phyloP scores from a whole-genome alignment of 1,140 invertebrate genomes.

The Brachionus angularis region DNA sequence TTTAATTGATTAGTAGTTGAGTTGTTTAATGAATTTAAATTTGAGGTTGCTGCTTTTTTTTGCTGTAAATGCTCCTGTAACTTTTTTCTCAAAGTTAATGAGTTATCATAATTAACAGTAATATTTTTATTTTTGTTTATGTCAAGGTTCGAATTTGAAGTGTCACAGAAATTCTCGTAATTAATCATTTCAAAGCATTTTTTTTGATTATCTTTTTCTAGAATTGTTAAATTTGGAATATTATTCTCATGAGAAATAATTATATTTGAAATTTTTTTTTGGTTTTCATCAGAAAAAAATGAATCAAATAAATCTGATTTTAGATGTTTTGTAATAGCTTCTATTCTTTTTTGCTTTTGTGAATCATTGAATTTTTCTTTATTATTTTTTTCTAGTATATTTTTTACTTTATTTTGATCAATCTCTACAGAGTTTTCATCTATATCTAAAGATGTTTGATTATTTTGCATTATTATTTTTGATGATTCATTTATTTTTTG shows the following conservation, averaged over 20 bases:
- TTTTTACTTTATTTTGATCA: too few species aligned
- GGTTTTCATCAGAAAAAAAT: neutral
- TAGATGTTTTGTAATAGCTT: slow-evolving; percentile 27
- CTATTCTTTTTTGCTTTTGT: slow-evolving; percentile 41
- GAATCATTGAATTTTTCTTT: neutral
- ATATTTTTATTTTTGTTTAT: neutral
- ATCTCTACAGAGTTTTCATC: too few species aligned
- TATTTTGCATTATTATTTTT: too few species aligned
- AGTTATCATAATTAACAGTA: neutral
- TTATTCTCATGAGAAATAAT: neutral
- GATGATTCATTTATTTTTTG: too few species aligned
- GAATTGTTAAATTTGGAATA: neutral
- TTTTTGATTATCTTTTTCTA: neutral
- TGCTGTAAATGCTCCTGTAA: slow-evolving; percentile 1
- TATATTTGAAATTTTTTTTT: too few species aligned
- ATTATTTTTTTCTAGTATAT: too few species aligned
- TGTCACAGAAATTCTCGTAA: neutral
- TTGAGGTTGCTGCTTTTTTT: neutral
- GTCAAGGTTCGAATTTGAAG: neutral
- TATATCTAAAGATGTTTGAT: too few species aligned
- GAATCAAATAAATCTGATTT: slow-evolving; percentile 25
- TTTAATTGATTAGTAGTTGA: neutral
- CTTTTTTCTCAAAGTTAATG: slow-evolving; percentile 4
- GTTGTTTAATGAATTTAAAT: neutral
- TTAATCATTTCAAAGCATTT: neutral